Evolutionary conservation across 2,113 vertebrate species (phyloP).

Genomic region (Dromiciops gliroides): DNA sequence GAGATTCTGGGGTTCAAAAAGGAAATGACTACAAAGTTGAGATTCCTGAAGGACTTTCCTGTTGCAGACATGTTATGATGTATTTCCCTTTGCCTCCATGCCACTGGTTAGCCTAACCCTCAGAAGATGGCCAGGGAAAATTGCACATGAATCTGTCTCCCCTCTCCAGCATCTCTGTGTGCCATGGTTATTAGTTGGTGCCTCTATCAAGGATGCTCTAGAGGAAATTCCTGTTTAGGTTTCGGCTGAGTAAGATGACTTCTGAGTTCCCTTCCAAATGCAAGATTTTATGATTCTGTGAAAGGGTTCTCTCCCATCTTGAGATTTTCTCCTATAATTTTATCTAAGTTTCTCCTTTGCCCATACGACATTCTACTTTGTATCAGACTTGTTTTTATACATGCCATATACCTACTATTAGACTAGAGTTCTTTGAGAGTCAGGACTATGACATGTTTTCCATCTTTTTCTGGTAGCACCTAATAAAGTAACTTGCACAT

Average conservation of each 20-base stretch:
- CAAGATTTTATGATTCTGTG: neutral
- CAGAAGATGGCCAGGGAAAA: too few relatives aligned
- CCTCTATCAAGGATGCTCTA: neutral
- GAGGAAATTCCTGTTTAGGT: neutral
- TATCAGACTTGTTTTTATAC: neutral
- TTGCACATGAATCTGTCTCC: too few relatives aligned
- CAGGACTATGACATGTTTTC: neutral
- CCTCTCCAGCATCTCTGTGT: too few relatives aligned
- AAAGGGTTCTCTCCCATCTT: neutral
- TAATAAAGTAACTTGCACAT: neutral
- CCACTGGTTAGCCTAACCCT: too few relatives aligned
- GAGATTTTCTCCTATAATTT: neutral
- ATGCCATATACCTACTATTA: neutral
- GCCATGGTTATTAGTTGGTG: too few relatives aligned
- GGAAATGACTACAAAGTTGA: too few relatives aligned
- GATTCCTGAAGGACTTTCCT: too few relatives aligned
- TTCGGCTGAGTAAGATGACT: neutral
- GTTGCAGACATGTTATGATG: too few relatives aligned
- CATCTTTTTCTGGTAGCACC: neutral
- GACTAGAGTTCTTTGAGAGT: neutral
- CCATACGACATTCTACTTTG: neutral
- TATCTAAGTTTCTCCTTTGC: neutral
- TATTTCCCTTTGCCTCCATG: too few relatives aligned
- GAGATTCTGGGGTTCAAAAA: too few relatives aligned
- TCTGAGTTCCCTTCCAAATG: neutral